phyloP scores from a whole-genome alignment of 2,888 invertebrate species.

The Andrena praecox region DNA sequence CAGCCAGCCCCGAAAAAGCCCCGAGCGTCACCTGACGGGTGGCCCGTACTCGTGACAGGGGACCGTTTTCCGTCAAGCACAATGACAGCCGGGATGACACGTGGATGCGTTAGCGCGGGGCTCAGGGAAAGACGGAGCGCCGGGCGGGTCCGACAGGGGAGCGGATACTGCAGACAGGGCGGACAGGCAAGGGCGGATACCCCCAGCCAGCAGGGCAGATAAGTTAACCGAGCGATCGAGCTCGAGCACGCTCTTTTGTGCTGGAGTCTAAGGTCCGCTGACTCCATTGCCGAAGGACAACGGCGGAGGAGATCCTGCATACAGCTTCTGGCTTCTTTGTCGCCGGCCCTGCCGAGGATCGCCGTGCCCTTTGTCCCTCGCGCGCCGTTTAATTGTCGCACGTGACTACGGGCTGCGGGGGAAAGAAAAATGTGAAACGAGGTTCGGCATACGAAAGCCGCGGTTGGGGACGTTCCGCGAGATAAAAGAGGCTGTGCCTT shows the following conservation, averaged over 20 bases:
- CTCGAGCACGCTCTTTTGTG: conserved; percentile 63
- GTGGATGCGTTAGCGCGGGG: conserved; percentile 29
- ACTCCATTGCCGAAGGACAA: conserved; percentile 70
- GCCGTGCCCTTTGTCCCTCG: conserved; percentile 38
- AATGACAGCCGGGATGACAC: conserved; percentile 40
- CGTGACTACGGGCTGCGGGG: conserved; percentile 36
- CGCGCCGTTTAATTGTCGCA: conserved; percentile 62
- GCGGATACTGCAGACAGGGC: neutral
- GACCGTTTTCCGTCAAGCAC: conserved; percentile 31
- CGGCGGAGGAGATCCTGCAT: conserved; percentile 48
- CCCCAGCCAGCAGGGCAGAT: conserved; percentile 35
- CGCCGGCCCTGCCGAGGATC: conserved; percentile 41
- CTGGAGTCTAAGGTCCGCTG: conserved; percentile 67
- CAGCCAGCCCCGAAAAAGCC: neutral
- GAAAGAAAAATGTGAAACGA: neutral
- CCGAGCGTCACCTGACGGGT: conserved; percentile 47
- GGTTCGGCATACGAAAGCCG: neutral
- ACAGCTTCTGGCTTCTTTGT: conserved; percentile 61
- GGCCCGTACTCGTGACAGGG: conserved; percentile 18
- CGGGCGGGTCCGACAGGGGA: conserved; percentile 28
- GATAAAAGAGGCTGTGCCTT: neutral
- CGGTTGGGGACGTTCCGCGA: neutral
- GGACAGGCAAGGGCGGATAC: conserved; percentile 10
- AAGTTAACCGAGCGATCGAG: conserved; percentile 65
- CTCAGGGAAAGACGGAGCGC: conserved; percentile 13